Evolutionary conservation across 2,113 vertebrate genomes (phyloP).

Genomic region (Odocoileus virginianus): DNA sequence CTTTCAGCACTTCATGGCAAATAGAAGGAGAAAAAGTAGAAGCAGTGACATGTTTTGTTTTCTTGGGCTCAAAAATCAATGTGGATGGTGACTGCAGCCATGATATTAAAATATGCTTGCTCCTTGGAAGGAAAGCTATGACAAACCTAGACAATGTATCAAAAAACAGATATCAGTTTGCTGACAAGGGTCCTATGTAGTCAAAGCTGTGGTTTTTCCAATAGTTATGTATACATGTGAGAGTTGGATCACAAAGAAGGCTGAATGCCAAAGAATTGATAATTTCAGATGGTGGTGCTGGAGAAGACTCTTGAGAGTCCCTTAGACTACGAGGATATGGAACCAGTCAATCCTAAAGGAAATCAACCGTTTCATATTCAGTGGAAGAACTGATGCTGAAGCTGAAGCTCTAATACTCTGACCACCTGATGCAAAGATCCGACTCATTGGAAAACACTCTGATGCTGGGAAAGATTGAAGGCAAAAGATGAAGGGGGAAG

Average conservation of each 20-base stretch:
- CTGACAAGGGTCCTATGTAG: neutral
- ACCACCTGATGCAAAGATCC: neutral
- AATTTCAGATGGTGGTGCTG: neutral
- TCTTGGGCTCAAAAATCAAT: accelerated
- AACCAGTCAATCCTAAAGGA: neutral
- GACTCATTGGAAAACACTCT: neutral
- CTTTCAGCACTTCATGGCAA: neutral
- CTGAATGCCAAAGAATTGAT: neutral
- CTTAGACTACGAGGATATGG: neutral
- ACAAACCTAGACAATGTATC: neutral
- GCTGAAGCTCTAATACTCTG: neutral
- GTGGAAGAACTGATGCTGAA: neutral
- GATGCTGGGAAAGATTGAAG: neutral
- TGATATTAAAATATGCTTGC: neutral
- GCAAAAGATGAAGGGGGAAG: neutral
- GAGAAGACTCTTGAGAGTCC: neutral
- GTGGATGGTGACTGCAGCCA: neutral
- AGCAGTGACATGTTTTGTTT: neutral
- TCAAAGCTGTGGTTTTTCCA: neutral
- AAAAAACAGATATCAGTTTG: neutral
- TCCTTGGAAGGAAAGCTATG: neutral
- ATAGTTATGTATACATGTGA: neutral
- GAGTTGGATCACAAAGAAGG: neutral
- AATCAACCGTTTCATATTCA: neutral
- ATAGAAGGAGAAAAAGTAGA: neutral